Conservation (phyloP, 2,113 vertebrate genomes). For the Paedocypris sp. region DNA sequence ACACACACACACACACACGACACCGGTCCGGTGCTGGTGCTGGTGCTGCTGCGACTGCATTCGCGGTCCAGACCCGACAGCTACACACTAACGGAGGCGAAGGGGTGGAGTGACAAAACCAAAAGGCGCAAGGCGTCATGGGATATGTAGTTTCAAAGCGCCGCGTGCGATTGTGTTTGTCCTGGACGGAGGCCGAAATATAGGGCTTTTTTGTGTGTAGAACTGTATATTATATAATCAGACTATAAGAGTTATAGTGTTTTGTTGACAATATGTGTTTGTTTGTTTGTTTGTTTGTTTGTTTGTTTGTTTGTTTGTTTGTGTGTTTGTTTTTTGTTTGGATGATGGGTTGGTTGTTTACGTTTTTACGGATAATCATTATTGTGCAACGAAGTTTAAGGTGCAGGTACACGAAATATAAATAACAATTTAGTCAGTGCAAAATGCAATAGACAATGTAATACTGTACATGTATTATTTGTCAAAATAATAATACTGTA, state of each 20-base stretch:
- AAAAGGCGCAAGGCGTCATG: neutral
- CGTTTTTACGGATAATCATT: too few relatives aligned
- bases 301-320: neutral
- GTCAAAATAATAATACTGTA: too few relatives aligned
- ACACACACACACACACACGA: neutral
- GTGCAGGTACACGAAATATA: too few relatives aligned
- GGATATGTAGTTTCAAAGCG: conserved; percentile 19
- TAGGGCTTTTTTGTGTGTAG: too few relatives aligned
- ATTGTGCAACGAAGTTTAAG: too few relatives aligned
- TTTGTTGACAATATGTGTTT: too few relatives aligned
- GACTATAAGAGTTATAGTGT: too few relatives aligned
- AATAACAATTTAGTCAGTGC: too few relatives aligned
- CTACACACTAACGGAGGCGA: neutral
- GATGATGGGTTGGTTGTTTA: neutral
- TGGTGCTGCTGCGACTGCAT: neutral
- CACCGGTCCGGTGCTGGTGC: neutral
- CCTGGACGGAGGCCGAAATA: too few relatives aligned
- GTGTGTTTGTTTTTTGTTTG: neutral
- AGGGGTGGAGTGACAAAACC: conserved; percentile 22
- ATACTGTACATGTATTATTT: too few relatives aligned
- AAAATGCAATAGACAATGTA: too few relatives aligned
- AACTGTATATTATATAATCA: too few relatives aligned
- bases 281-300: neutral
- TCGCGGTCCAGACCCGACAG: conserved; percentile 5
- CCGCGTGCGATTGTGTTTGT: neutral